Evolutionary conservation across 1,140 invertebrate genomes (phyloP), one percentile per base, ranked within the genome.

Genomic region (Helicoverpa zea): DNA sequence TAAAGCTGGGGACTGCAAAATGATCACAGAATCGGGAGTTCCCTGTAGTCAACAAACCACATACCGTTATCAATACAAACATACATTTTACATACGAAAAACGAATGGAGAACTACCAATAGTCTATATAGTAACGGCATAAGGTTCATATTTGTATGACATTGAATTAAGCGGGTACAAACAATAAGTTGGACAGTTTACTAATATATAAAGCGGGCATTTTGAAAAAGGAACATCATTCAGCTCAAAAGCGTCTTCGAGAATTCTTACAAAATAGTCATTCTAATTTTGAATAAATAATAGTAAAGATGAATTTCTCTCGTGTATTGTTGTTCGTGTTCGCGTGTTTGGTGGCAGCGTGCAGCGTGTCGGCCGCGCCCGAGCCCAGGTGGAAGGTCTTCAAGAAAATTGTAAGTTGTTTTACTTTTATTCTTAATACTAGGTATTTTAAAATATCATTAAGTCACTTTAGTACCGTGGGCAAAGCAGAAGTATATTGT

Each of bases 321-420:
- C 77, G 82, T 23, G 78, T 87, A 16, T 81, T 87, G 30, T 79
- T 86, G 51, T 84, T 87, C 51, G 82, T 87, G 18, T 82, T 87
- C 51, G 84, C 84, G 47, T 58, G 75, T 9, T 35, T 87, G 18
- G 14, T 84, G 7, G 84, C 80, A 9, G 9, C 80, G 51, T 7
- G 86, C 81, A 9, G 84, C 84, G 23, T 23, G 23, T 23, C 23
- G 23, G 23, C 23, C 1, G 23, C 23, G 16, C 84, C 84, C 9
- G 78, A 72, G 12, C 86, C 86, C 0, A 78, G 81, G 56, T 87
- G 84, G 86, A 87, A 86, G 29, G 43, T 80, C 12, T 87, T 86
- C 64, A 87, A 87, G 77, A 86, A 87, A 80, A 74, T 86, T 63
- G 86, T 87, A 81, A 84, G 83, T 83, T 16, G 12, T 47, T 9